phyloP scores from a whole-genome alignment of 2,113 vertebrate genomes.

The Coturnix japonica region DNA sequence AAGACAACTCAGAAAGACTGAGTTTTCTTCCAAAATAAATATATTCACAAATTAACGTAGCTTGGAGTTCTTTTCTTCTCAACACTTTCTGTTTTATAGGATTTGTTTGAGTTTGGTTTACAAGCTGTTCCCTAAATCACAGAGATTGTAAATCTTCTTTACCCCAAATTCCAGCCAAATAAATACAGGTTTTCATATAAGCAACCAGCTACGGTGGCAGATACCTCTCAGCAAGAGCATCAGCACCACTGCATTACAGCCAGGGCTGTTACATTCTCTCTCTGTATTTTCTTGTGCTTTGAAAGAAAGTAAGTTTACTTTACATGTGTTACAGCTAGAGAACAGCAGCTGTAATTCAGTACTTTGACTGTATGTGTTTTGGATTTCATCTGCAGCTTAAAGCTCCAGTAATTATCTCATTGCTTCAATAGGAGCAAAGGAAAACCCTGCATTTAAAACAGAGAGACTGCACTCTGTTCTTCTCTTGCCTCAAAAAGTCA shows the following conservation, averaged over 20 bases:
- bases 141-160: slow-evolving; percentile 40
- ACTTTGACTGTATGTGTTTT: not conserved
- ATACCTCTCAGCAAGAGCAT: slow-evolving; percentile 9
- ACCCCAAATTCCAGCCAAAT: slow-evolving; percentile 1
- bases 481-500: fast-evolving
- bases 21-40: not conserved
- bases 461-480: not conserved
- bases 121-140: not conserved
- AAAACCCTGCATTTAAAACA: not conserved
- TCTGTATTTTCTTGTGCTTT: slow-evolving; percentile 1
- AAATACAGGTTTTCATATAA: not conserved
- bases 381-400: slow-evolving; percentile 47
- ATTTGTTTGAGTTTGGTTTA: not conserved
- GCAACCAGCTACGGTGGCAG: not conserved
- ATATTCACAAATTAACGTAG: not conserved
- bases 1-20: not conserved
- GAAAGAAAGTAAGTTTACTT: slow-evolving; percentile 28
- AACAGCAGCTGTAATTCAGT: slow-evolving; percentile 40
- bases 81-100: not conserved
- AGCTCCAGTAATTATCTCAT: slow-evolving; percentile 6
- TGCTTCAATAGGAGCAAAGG: not conserved
- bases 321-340: slow-evolving; percentile 43
- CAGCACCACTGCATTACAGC: not conserved
- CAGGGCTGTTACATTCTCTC: not conserved
- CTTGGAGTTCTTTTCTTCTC: not conserved